These are phyloP conservation scores for Peromyscus californicus DNA, from an alignment of 2,113 vertebrate genomes.

Conservation along the genomic window DNA sequence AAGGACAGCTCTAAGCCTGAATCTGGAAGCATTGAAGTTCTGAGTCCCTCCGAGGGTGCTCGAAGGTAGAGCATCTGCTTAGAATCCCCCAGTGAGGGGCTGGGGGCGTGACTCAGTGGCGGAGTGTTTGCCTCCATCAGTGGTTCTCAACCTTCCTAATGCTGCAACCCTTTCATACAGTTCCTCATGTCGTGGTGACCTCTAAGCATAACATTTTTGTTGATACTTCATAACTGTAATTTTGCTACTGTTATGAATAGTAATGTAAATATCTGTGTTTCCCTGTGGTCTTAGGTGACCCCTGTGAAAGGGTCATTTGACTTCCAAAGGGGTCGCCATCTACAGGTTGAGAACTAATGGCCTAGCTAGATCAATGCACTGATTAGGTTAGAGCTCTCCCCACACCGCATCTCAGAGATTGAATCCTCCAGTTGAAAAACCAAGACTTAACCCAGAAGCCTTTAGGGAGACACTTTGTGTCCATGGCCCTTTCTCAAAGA, in stretches of 20 bases:
- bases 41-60: neutral
- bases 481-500: neutral
- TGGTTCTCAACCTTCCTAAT: neutral
- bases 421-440: neutral
- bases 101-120: neutral
- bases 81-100: neutral
- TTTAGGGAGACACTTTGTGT: neutral
- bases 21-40: neutral
- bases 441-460: neutral
- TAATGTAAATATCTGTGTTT: neutral
- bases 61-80: neutral
- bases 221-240: neutral
- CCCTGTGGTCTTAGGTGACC: neutral
- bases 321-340: neutral
- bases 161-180: neutral
- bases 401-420: no score
- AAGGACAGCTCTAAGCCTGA: neutral
- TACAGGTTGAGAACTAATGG: neutral
- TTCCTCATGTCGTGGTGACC: neutral
- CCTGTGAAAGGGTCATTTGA: neutral
- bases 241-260: neutral
- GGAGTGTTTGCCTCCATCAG: neutral
- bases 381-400: neutral
- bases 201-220: neutral
- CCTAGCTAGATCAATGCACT: neutral